Evolutionary conservation across 2,797 vertebrate species (phyloP).

Genomic region (Sylvilagus floridanus): DNA sequence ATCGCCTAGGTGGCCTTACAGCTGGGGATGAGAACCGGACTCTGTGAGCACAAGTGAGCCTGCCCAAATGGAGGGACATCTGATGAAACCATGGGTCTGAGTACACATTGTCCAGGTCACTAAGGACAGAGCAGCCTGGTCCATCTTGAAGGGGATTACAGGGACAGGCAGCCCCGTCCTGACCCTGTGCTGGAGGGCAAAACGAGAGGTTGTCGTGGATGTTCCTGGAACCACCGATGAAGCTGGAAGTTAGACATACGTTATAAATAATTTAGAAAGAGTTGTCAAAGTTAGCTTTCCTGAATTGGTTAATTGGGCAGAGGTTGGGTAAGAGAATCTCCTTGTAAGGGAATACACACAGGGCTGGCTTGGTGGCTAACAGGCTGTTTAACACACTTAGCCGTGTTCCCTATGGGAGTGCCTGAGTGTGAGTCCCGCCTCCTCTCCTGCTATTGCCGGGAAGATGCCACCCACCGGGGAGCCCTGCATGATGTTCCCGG

Average conservation of each 20-base stretch:
- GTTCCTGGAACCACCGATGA: not conserved
- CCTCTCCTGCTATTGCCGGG: too few relatives aligned
- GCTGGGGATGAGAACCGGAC: not conserved
- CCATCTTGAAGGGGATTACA: not conserved
- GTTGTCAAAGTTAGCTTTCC: not conserved
- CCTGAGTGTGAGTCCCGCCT: too few relatives aligned
- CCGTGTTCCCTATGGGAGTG: too few relatives aligned
- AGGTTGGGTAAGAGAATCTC: not conserved
- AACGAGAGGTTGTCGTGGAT: rapidly evolving
- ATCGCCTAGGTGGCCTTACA: not conserved
- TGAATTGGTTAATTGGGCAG: not conserved
- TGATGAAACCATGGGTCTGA: not conserved
- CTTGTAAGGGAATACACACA: not conserved
- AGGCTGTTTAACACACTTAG: too few relatives aligned
- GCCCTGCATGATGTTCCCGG: too few relatives aligned
- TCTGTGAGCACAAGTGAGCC: not conserved
- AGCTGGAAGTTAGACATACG: not conserved
- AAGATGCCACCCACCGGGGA: too few relatives aligned
- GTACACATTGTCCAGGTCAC: not conserved
- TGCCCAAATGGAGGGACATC: not conserved
- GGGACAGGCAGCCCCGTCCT: not conserved
- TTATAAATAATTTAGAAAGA: not conserved
- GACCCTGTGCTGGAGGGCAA: too few relatives aligned
- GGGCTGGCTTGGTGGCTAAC: too few relatives aligned
- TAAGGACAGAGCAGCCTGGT: not conserved